Evolutionary conservation across 2,113 vertebrate species (phyloP).

Genomic region (Deroptyus accipitrinus): DNA sequence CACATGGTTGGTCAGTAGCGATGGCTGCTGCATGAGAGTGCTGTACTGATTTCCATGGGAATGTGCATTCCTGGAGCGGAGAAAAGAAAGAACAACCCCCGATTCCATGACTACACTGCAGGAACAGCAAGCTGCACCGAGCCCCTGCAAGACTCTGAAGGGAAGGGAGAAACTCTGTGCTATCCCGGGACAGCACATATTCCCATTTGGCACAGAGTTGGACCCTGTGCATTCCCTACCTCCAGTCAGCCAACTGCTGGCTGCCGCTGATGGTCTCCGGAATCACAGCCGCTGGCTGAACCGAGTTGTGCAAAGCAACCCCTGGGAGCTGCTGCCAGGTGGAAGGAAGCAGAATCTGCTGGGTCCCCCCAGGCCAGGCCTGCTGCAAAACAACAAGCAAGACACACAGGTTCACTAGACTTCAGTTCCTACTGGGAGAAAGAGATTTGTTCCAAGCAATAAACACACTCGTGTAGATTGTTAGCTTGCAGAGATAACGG

Average conservation of each 20-base stretch:
- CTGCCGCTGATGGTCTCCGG: slow-evolving; percentile 78
- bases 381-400: slow-evolving; percentile 84
- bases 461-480: slow-evolving; percentile 64
- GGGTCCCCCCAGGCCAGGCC: slow-evolving; percentile 94
- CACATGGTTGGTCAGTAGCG: slow-evolving; percentile 82
- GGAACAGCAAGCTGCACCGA: neutral
- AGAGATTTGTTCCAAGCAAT: slow-evolving; percentile 61
- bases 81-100: neutral
- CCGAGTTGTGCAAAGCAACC: slow-evolving; percentile 90
- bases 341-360: slow-evolving; percentile 96
- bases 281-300: slow-evolving; percentile 86
- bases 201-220: neutral
- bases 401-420: slow-evolving; percentile 63
- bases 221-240: slow-evolving; percentile 70
- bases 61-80: slow-evolving; percentile 75
- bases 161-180: neutral
- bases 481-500: slow-evolving; percentile 81
- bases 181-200: neutral
- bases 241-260: slow-evolving; percentile 89
- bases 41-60: slow-evolving; percentile 91
- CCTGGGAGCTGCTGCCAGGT: slow-evolving; percentile 97
- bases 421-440: slow-evolving; percentile 17
- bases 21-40: slow-evolving; percentile 85
- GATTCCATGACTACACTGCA: neutral
- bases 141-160: neutral